Evolutionary conservation across 1,140 invertebrate genomes (phyloP), one percentile per base, ranked within the genome.

Genomic region (Drosophila navojoa): DNA sequence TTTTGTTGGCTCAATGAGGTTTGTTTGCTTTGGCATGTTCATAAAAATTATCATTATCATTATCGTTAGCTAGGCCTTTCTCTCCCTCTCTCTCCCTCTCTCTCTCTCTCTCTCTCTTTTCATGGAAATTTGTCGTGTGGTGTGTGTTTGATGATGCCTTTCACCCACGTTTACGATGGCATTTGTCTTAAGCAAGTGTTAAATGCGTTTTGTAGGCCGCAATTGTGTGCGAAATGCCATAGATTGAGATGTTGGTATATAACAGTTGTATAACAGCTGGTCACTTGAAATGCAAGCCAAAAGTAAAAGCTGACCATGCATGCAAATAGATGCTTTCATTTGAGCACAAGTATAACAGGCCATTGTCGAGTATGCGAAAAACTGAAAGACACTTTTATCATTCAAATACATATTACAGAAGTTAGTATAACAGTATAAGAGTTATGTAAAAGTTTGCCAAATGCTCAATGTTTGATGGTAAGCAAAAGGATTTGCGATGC

Each of bases 11-110:
- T 69, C 68, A 62, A 71, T 77, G 57, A 55, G 29, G 63, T 45
- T 19, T 64, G 35, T 64, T 49, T 49, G 35, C 44, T 42, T 71
- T 70, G 64, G 64, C 60, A 73, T 79, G 75, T 80, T 86, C 84
- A 67, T 82, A 71, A 89, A 89, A 82, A 89, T 87, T 79, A 89
- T 87, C 84, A 86, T 86, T 79, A 86, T 87, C 76, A 80, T 85
- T 79, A 85, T 79, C 71, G 76, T 82, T 71, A 32, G 66, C 35
- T 59, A 54, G 53, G 50, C 22, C 25, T 32, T 82, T 79, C 84
- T 89, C 35, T 13, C 35, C 1, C 42, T 45, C 42, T 45, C 6
- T 15, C 40, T 44, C 40, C 5, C n/a, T 15, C 4, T 2, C 40
- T 15, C 13, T n/a, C 40, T 44, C n/a, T n/a, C 42, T 5, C 42